Percentiles rank a stretch among this genome's conserved stretches.
phyloP scores from a whole-genome alignment of 92 coral and sea anemone genomes.

The Paramuricea clavata region DNA sequence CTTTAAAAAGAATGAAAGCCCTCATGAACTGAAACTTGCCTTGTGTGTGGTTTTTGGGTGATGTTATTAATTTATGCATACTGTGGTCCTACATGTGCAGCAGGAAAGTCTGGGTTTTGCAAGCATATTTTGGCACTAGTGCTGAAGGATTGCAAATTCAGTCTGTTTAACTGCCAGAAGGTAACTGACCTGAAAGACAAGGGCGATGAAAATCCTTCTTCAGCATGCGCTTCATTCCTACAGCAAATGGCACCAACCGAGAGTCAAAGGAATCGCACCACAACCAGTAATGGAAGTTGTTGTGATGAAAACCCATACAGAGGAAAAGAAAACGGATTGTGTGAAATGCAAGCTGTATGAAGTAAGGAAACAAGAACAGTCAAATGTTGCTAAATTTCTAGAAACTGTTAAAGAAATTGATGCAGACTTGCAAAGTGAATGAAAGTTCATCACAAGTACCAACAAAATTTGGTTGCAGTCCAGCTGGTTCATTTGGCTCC shows the following conservation, averaged over 20 bases:
- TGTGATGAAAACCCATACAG: conserved; percentile 61
- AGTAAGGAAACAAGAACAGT: conserved; percentile 44
- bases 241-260: conserved; percentile 71
- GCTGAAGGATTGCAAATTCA: too few relatives aligned
- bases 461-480: conserved; percentile 72
- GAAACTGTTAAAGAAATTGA: conserved; percentile 49
- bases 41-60: too few relatives aligned
- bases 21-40: too few relatives aligned
- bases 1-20: too few relatives aligned
- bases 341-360: conserved; percentile 65
- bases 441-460: conserved; percentile 32
- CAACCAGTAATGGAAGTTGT: conserved; percentile 68
- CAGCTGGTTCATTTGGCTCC: conserved; percentile 72
- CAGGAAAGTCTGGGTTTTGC: too few relatives aligned
- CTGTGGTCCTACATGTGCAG: too few relatives aligned
- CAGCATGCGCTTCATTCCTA: conserved; percentile 61
- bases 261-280: conserved; percentile 53
- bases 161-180: conserved; percentile 51
- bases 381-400: conserved; percentile 53
- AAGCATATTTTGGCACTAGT: too few relatives aligned
- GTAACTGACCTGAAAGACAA: conserved; percentile 55
- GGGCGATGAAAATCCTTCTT: conserved; percentile 50
- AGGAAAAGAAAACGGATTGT: conserved; percentile 40
- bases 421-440: conserved; percentile 60
- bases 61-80: too few relatives aligned